These are phyloP conservation scores for Monodelphis domestica DNA, from an alignment of 2,797 vertebrate genomes.

Conservation along the genomic window DNA sequence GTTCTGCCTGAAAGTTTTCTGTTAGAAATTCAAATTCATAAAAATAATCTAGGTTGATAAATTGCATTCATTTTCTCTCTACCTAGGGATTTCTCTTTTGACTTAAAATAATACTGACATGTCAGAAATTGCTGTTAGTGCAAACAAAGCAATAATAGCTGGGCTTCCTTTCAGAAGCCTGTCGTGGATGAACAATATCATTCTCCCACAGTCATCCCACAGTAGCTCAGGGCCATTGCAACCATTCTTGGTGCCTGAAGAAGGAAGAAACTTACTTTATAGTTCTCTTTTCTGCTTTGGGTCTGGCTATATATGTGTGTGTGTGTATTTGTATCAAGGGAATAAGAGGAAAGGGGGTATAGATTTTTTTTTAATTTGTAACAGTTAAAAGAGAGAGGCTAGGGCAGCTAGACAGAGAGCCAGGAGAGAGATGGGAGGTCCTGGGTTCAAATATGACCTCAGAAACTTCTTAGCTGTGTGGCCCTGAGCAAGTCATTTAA, in stretches of 20 bases:
- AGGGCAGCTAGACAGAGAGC: no score
- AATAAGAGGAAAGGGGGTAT: no score
- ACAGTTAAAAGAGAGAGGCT: neutral
- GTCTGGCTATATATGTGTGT: neutral
- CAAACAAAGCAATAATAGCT: neutral
- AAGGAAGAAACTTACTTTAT: neutral
- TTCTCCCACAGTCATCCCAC: neutral
- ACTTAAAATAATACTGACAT: neutral
- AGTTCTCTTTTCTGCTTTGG: neutral
- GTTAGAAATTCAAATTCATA: neutral
- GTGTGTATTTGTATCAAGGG: neutral
- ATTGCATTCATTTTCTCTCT: neutral
- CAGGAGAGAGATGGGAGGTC: no score
- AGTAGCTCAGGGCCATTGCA: neutral
- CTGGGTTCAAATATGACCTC: no score
- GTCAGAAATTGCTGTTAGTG: neutral
- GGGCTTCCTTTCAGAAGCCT: neutral
- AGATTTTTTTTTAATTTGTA: neutral
- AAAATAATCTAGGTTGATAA: conserved; percentile 1
- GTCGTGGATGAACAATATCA: neutral
- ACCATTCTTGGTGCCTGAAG: no score
- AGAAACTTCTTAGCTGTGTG: no score
- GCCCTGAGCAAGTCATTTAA: no score
- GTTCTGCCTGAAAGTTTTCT: neutral
- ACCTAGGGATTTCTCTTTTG: neutral